Percentiles rank a stretch among this genome's conserved stretches.
phyloP scores from a whole-genome alignment of 2,113 vertebrate genomes.

The Aviceda subcristata region DNA sequence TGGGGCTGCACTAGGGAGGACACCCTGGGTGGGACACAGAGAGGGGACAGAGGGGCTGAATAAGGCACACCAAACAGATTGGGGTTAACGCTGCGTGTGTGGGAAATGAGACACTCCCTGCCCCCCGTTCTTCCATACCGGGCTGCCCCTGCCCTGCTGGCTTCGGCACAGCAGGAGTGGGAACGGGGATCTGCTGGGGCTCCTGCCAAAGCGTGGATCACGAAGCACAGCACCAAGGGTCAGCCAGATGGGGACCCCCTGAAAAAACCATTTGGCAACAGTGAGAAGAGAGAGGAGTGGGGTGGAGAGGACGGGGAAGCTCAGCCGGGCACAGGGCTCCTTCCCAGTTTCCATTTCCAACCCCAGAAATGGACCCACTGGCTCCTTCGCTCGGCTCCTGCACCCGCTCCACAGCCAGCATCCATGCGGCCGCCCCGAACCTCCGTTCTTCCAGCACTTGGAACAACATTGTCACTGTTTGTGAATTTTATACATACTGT shows the following conservation, averaged over 20 bases:
- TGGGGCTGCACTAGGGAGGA: not conserved
- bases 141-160: not conserved
- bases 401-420: not conserved
- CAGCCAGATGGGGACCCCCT: not conserved
- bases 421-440: not conserved
- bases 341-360: not conserved
- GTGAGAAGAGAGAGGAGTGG: not conserved
- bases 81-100: not conserved
- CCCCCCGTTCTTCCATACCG: not conserved
- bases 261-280: conserved; percentile 36
- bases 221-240: conserved; percentile 5
- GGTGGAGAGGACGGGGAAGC: not conserved
- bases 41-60: not conserved
- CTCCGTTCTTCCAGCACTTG: conserved; percentile 7
- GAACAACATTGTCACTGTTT: not conserved
- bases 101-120: not conserved
- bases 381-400: not conserved
- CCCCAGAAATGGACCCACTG: not conserved
- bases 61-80: conserved; percentile 55
- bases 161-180: not conserved
- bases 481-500: not conserved
- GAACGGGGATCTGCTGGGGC: not conserved
- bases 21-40: not conserved
- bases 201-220: not conserved
- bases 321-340: not conserved